Percentiles rank a stretch among this genome's conserved stretches.
Conservation (phyloP, 1,140 invertebrate genomes). For the Papilio dardanus region DNA sequence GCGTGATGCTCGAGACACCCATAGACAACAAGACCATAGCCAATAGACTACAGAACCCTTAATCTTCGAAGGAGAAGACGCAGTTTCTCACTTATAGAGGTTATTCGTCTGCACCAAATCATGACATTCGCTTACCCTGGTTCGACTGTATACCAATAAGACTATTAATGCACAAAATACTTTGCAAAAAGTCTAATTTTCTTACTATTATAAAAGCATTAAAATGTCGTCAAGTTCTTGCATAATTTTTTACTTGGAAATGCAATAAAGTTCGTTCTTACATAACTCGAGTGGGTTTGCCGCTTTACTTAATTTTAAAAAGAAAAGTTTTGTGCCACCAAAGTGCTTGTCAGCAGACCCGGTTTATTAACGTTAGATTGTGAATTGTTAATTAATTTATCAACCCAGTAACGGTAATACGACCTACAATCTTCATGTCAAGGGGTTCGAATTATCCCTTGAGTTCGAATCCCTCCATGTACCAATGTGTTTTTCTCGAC, state of each 20-base stretch:
- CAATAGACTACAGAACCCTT: no score
- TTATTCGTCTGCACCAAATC: no score
- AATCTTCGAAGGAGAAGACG: no score
- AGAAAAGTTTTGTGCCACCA: neutral
- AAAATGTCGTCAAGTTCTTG: constrained; percentile 3
- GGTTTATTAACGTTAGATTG: neutral
- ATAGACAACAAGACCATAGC: no score
- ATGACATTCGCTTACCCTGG: no score
- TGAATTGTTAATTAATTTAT: constrained; percentile 5
- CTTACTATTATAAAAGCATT: constrained; percentile 10
- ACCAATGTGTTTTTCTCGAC: no score
- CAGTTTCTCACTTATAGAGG: no score
- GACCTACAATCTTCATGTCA: neutral
- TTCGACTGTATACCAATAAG: no score
- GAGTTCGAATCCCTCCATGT: no score
- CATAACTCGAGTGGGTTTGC: neutral
- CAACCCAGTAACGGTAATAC: neutral
- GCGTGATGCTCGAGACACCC: no score
- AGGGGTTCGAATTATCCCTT: no score
- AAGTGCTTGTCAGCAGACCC: neutral
- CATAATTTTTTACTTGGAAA: constrained; percentile 10
- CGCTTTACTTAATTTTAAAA: neutral
- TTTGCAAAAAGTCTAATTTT: neutral
- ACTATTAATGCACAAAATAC: no score
- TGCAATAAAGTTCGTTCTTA: constrained; percentile 1